Conservation (phyloP, 2,888 invertebrate species). For the Ochropacha duplaris region DNA sequence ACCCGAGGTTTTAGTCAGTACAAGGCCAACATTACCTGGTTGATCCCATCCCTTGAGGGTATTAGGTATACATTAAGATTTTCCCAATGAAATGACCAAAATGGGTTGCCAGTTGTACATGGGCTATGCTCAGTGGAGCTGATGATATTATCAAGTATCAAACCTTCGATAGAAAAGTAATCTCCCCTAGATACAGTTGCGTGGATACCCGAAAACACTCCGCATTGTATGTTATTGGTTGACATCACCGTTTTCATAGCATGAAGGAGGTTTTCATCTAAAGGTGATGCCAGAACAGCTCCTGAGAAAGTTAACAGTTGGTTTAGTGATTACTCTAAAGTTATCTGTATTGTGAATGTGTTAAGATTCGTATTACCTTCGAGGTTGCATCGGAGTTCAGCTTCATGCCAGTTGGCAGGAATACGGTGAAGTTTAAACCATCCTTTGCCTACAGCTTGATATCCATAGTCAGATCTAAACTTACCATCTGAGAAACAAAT, state of each 20-base stretch:
- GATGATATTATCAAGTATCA: not conserved
- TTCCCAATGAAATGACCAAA: too few species aligned
- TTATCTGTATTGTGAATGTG: not conserved
- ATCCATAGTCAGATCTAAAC: not conserved
- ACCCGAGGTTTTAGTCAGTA: too few species aligned
- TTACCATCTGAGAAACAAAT: not conserved
- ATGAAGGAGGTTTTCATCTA: not conserved
- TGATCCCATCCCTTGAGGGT: too few species aligned
- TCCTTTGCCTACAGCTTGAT: slow-evolving; percentile 9
- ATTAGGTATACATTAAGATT: too few species aligned
- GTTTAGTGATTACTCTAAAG: not conserved
- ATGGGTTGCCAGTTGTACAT: too few species aligned
- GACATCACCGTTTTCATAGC: not conserved
- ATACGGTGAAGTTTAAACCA: slow-evolving; percentile 30
- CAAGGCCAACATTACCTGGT: too few species aligned
- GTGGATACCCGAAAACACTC: not conserved
- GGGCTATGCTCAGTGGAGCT: too few species aligned
- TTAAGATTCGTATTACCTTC: slow-evolving; percentile 27
- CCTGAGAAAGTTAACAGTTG: not conserved
- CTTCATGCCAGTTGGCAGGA: slow-evolving; percentile 33
- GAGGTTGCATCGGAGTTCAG: slow-evolving; percentile 29
- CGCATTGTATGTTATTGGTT: not conserved
- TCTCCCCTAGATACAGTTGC: not conserved
- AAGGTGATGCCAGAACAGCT: not conserved
- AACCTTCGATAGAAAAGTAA: not conserved